Conservation (phyloP, 35 echinoderm and acorn worm genomes). For the Strongylocentrotus purpuratus region DNA sequence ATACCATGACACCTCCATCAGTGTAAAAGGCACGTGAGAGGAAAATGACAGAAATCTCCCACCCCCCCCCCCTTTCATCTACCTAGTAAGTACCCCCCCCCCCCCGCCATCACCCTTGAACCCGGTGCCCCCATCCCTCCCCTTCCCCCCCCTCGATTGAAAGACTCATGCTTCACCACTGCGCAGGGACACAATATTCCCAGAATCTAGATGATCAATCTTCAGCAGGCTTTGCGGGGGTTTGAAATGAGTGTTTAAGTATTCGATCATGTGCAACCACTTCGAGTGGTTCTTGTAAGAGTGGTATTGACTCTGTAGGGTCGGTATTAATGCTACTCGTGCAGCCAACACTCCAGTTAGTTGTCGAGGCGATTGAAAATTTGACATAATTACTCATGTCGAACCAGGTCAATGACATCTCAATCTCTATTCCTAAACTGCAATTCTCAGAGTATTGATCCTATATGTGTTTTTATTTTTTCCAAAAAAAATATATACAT, state of each 20-base stretch:
- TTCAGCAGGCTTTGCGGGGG: background rate
- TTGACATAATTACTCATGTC: background rate
- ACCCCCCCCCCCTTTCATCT: no score
- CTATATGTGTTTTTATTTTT: no score
- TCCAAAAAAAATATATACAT: no score
- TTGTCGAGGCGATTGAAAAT: background rate
- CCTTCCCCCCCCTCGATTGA: no score
- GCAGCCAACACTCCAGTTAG: background rate
- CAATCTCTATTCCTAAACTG: no score
- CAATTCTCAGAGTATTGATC: no score
- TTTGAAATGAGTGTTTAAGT: slow-evolving; percentile 9
- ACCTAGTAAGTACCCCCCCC: no score
- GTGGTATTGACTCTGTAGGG: background rate
- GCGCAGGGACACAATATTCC: background rate
- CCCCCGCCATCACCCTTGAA: no score
- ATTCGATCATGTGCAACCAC: background rate
- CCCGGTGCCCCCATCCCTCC: no score
- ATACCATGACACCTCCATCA: no score
- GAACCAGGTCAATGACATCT: slow-evolving; percentile 1
- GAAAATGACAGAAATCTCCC: no score
- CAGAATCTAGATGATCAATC: background rate
- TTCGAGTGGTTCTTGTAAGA: background rate
- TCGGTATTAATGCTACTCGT: background rate
- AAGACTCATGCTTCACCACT: background rate
- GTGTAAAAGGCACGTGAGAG: no score